Conservation (phyloP, 2,888 invertebrate genomes). For the Ichneumoninae sp. region DNA sequence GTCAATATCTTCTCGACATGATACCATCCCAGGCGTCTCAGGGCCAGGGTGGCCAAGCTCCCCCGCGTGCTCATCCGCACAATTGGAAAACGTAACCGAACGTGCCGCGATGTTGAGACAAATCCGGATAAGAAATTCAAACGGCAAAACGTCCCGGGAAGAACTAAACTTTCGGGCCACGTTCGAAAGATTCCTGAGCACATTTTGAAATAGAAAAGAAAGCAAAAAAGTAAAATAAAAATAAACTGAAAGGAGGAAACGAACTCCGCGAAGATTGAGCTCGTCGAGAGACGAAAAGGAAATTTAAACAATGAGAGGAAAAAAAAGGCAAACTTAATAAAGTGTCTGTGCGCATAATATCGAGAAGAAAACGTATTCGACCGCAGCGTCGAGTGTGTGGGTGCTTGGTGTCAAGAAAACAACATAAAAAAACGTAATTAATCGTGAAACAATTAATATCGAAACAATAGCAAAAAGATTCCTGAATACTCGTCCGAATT, state of each 20-base stretch:
- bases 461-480: constrained; percentile 24
- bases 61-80: constrained; percentile 83
- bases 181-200: constrained; percentile 4
- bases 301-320: constrained; percentile 16
- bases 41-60: constrained; percentile 84
- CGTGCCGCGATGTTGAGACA: constrained; percentile 69
- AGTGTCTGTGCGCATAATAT: constrained; percentile 32
- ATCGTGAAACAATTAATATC: constrained; percentile 59
- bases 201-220: neutral
- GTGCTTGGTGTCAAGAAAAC: constrained; percentile 41
- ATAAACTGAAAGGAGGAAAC: neutral
- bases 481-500: constrained; percentile 20
- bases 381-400: constrained; percentile 49
- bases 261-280: neutral
- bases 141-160: neutral
- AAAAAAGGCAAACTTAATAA: constrained; percentile 36
- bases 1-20: constrained; percentile 98
- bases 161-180: neutral
- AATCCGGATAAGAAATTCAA: neutral
- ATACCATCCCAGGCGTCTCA: constrained; percentile 89
- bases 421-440: constrained; percentile 40
- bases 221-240: neutral
- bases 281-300: constrained; percentile 25
- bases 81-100: constrained; percentile 88
- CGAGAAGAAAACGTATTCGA: constrained; percentile 49